Evolutionary conservation across 2,797 vertebrate species (phyloP).

Genomic region (Synanceia verrucosa): DNA sequence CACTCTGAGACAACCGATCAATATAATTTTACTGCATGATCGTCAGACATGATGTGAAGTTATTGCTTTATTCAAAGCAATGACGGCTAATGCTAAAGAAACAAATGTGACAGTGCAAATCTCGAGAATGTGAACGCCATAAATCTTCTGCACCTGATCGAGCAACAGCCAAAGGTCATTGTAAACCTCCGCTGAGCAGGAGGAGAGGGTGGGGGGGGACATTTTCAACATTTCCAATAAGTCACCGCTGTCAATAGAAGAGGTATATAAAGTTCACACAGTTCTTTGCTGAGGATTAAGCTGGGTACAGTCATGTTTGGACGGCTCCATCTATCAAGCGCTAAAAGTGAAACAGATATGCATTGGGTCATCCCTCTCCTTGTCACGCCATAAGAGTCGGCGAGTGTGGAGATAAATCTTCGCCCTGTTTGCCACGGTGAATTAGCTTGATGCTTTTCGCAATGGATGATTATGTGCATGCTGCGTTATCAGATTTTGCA

Average conservation of each 20-base stretch:
- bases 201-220: slow-evolving; percentile 19
- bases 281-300: slow-evolving; percentile 71
- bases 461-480: slow-evolving; percentile 40
- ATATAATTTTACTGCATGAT: slow-evolving; percentile 15
- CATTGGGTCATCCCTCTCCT: slow-evolving; percentile 77
- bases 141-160: slow-evolving; percentile 33
- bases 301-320: slow-evolving; percentile 69
- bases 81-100: not conserved
- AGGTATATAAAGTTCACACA: slow-evolving; percentile 67
- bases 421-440: slow-evolving; percentile 66
- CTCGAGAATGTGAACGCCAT: not conserved
- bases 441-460: slow-evolving; percentile 63
- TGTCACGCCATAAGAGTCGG: slow-evolving; percentile 72
- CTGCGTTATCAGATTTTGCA: slow-evolving; percentile 50
- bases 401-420: slow-evolving; percentile 75
- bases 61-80: not conserved
- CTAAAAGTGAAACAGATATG: slow-evolving; percentile 80
- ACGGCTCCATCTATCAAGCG: slow-evolving; percentile 81
- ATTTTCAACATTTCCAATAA: slow-evolving; percentile 62
- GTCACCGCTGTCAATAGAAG: slow-evolving; percentile 68
- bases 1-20: not conserved
- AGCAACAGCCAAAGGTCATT: slow-evolving; percentile 33
- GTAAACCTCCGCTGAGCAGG: slow-evolving; percentile 12
- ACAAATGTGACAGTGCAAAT: slow-evolving; percentile 33
- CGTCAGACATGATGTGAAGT: slow-evolving; percentile 4